These are phyloP conservation scores for Ormia ochracea DNA, from an alignment of 2,888 invertebrate species.

Conservation along the genomic window DNA sequence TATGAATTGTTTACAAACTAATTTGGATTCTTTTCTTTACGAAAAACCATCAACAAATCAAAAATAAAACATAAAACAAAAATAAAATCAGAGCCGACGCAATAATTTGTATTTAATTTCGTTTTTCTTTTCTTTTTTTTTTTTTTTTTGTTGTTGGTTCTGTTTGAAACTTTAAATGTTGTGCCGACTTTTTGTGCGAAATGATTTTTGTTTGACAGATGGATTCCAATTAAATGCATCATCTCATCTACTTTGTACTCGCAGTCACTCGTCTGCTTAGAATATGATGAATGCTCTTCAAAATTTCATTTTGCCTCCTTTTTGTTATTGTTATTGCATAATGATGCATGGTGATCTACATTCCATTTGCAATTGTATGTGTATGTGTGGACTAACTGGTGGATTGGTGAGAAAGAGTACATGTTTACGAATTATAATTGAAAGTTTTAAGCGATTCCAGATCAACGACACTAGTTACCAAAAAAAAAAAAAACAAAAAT, in stretches of 20 bases:
- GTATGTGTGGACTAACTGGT: not conserved
- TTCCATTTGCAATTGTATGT: constrained; percentile 27
- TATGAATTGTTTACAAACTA: constrained; percentile 55
- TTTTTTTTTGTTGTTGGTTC: too few relatives aligned
- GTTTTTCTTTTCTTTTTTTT: too few relatives aligned
- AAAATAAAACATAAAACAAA: not conserved
- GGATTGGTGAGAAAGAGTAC: constrained; percentile 35
- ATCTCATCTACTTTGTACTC: constrained; percentile 10
- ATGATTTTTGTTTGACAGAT: constrained; percentile 66
- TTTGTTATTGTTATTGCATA: not conserved
- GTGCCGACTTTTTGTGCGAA: constrained; percentile 62
- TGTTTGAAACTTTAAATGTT: constrained; percentile 51
- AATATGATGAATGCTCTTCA: constrained; percentile 59
- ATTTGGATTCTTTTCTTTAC: constrained; percentile 16
- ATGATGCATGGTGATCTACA: constrained; percentile 24
- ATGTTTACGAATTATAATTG: constrained; percentile 39
- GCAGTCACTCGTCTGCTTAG: constrained; percentile 19
- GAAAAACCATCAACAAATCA: not conserved
- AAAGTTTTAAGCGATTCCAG: constrained; percentile 10
- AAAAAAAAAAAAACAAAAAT: constrained; percentile 12
- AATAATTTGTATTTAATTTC: not conserved
- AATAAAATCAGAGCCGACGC: not conserved
- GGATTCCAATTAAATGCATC: constrained; percentile 53
- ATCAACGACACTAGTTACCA: constrained; percentile 56
- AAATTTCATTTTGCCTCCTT: constrained; percentile 9